These are phyloP conservation scores for Lepisosteus oculatus DNA, from an alignment of 2,113 vertebrate species.

Conservation along the genomic window DNA sequence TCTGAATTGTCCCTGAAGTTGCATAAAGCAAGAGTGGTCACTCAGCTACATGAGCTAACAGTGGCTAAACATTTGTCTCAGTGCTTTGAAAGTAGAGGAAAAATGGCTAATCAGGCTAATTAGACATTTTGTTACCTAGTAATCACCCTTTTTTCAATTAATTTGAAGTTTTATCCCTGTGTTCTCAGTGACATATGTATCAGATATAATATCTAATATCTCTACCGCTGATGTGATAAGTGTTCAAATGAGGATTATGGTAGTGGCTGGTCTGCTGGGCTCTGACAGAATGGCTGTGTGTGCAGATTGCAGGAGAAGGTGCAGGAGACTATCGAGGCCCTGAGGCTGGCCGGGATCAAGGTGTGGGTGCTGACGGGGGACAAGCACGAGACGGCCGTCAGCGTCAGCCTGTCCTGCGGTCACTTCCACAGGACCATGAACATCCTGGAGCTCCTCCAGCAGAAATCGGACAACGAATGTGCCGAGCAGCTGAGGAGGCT, in stretches of 20 bases:
- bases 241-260: not conserved
- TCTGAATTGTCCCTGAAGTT: too few relatives aligned
- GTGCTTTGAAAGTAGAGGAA: too few relatives aligned
- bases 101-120: too few relatives aligned
- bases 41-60: too few relatives aligned
- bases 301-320: constrained; percentile 92
- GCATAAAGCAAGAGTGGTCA: too few relatives aligned
- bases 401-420: constrained; percentile 91
- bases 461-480: constrained; percentile 86
- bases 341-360: constrained; percentile 93
- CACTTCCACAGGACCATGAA: constrained; percentile 96
- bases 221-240: too few relatives aligned
- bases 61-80: too few relatives aligned
- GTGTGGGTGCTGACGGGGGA: constrained; percentile 96
- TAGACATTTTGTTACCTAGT: too few relatives aligned
- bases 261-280: not conserved
- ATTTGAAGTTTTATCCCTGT: too few relatives aligned
- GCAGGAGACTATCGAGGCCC: constrained; percentile 90
- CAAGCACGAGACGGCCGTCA: constrained; percentile 93
- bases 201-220: too few relatives aligned
- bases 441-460: constrained; percentile 88
- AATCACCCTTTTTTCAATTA: too few relatives aligned
- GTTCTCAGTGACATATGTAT: too few relatives aligned
- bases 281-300: not conserved
- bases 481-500: constrained; percentile 85